Evolutionary conservation across 2,113 vertebrate genomes (phyloP).

Genomic region (Fulmarus glacialis): DNA sequence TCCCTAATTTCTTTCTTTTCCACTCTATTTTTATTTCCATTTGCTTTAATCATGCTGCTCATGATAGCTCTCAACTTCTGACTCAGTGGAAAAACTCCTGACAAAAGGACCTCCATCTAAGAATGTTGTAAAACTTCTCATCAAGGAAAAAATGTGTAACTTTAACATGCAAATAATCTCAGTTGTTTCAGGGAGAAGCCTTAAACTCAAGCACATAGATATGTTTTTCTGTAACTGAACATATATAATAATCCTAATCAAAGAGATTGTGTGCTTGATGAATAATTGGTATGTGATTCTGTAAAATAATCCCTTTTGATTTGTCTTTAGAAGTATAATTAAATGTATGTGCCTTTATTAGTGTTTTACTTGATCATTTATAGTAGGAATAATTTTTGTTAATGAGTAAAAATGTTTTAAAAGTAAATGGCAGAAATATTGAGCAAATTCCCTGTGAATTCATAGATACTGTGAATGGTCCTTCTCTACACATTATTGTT

Average conservation of each 20-base stretch:
- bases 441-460: background rate
- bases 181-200: background rate
- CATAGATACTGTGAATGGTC: background rate
- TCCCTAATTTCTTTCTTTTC: background rate
- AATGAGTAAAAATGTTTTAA: background rate
- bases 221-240: background rate
- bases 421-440: background rate
- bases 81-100: background rate
- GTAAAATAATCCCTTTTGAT: background rate
- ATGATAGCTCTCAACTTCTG: background rate
- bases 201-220: background rate
- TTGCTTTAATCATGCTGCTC: background rate
- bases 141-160: background rate
- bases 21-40: background rate
- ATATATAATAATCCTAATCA: background rate
- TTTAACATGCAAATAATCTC: background rate
- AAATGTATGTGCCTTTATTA: background rate
- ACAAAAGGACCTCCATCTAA: background rate
- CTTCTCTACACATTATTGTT: background rate
- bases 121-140: background rate
- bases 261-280: background rate
- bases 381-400: background rate
- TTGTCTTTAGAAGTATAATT: background rate
- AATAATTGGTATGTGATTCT: background rate
- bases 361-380: background rate